These are phyloP conservation scores for Ictalurus punctatus DNA, from an alignment of 2,113 vertebrate species.

Conservation along the genomic window DNA sequence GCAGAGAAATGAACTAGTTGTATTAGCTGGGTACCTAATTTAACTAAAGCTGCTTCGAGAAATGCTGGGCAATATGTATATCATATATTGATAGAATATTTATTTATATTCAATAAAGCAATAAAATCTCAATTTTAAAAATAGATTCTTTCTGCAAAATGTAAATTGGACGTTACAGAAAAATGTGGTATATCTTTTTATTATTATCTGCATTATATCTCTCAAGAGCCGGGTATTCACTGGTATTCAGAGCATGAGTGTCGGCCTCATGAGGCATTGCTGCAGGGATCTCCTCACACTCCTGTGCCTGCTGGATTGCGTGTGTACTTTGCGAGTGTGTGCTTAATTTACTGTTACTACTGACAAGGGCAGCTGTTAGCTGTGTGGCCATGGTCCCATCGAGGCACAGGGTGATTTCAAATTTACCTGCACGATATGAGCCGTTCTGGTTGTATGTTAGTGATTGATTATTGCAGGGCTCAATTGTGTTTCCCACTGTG, in stretches of 20 bases:
- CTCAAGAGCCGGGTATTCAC: not conserved
- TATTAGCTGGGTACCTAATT: not conserved
- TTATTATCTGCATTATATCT: not conserved
- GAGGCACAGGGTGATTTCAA: conserved; percentile 27
- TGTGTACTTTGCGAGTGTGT: conserved; percentile 3
- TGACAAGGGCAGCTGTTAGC: conserved; percentile 28
- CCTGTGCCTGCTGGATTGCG: conserved; percentile 7
- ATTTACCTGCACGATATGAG: conserved; percentile 29
- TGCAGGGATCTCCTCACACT: not conserved
- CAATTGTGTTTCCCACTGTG: not conserved
- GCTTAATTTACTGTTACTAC: conserved; percentile 31
- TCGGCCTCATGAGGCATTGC: not conserved
- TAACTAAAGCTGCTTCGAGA: not conserved
- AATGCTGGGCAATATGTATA: not conserved
- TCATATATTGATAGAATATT: not conserved
- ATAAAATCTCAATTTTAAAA: not conserved
- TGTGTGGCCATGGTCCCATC: not conserved
- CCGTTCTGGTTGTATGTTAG: not conserved
- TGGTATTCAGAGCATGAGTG: not conserved
- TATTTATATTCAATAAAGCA: too few species aligned
- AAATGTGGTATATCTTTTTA: not conserved
- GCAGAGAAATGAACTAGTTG: not conserved
- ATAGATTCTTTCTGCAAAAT: not conserved
- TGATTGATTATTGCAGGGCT: conserved; percentile 35
- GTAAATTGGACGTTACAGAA: not conserved